phyloP scores from a whole-genome alignment of 2,888 invertebrate species.

The Lycia hirtaria region DNA sequence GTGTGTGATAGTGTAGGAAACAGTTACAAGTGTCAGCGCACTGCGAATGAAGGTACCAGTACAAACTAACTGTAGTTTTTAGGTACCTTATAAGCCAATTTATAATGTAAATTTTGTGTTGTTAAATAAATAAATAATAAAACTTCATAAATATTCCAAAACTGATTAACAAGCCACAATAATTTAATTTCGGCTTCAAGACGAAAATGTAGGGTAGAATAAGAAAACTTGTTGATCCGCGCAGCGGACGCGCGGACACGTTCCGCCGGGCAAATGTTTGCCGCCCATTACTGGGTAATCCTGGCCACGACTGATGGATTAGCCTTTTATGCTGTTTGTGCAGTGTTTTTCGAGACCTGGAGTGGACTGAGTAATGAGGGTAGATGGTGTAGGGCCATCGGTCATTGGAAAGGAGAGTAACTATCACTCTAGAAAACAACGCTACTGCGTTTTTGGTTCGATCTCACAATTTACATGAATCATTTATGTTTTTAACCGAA shows the following conservation, averaged over 20 bases:
- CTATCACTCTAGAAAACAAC: background rate
- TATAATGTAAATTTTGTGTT: no score
- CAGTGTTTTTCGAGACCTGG: conserved; percentile 27
- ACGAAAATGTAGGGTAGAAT: conserved; percentile 47
- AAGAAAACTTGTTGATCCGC: conserved; percentile 70
- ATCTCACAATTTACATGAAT: no score
- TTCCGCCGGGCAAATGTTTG: conserved; percentile 66
- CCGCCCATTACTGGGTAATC: conserved; percentile 76
- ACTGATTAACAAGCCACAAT: conserved; percentile 24
- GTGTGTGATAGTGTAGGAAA: no score
- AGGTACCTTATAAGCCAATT: no score
- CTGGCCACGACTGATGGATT: conserved; percentile 60
- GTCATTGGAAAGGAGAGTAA: no score
- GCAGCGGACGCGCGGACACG: conserved; percentile 62
- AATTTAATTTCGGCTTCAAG: conserved; percentile 33
- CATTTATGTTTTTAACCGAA: no score
- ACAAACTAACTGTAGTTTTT: no score
- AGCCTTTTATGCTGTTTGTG: conserved; percentile 43
- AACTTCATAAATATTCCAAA: conserved; percentile 20
- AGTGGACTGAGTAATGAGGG: conserved; percentile 11
- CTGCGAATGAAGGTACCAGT: no score
- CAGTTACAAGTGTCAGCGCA: no score
- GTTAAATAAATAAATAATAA: background rate
- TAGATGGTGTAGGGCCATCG: background rate
- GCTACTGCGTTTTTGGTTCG: no score